Conservation (phyloP, 2,888 invertebrate genomes). For the Orthosia incerta region DNA sequence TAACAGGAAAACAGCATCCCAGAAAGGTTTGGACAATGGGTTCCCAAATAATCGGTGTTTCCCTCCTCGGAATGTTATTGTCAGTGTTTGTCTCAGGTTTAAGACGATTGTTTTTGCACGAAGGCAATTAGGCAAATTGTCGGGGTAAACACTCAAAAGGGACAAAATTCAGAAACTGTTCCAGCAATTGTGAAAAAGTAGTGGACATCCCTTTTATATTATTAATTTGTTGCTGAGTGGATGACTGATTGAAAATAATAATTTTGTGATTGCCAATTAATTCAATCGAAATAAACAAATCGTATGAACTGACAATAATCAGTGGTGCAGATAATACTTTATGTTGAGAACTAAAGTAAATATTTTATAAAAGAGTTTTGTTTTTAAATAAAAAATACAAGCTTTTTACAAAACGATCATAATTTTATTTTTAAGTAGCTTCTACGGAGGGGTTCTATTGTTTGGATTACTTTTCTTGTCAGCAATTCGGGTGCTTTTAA, state of each 20-base stretch:
- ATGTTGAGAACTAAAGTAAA: not conserved
- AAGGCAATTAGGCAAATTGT: constrained; percentile 61
- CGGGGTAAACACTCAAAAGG: constrained; percentile 19
- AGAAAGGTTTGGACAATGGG: constrained; percentile 77
- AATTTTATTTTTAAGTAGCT: constrained; percentile 39
- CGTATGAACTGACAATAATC: constrained; percentile 4
- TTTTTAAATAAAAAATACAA: constrained; percentile 19
- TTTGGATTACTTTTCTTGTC: constrained; percentile 52
- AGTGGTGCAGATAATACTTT: not conserved
- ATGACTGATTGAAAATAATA: not conserved
- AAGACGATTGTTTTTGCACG: constrained; percentile 72
- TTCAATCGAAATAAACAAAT: not conserved
- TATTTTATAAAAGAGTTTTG: not conserved
- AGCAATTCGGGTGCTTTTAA: constrained; percentile 45
- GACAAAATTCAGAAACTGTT: constrained; percentile 26
- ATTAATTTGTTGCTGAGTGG: not conserved
- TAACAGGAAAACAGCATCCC: constrained; percentile 80
- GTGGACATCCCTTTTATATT: not conserved
- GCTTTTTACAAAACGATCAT: constrained; percentile 20
- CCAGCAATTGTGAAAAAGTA: not conserved
- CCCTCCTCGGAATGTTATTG: constrained; percentile 72
- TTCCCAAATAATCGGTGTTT: constrained; percentile 77
- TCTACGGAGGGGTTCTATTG: constrained; percentile 48
- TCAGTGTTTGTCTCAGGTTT: constrained; percentile 74
- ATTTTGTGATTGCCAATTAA: constrained; percentile 1